Percentiles rank a stretch among this genome's conserved stretches.
Evolutionary conservation across 1,140 invertebrate species (phyloP).

Genomic region (Lasioglossum albipes): DNA sequence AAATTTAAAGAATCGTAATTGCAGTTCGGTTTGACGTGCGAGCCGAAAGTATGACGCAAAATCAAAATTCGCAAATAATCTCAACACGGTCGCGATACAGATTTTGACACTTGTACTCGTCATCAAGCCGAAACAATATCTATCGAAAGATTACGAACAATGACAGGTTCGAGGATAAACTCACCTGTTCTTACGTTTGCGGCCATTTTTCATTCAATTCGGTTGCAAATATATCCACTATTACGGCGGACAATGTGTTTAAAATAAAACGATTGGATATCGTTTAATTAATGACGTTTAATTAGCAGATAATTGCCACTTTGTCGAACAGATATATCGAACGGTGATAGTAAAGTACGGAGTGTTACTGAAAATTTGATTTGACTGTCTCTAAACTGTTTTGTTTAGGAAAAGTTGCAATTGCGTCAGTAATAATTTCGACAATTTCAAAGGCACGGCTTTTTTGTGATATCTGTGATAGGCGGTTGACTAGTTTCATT

Average conservation of each 20-base stretch:
- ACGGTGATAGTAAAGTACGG: background rate
- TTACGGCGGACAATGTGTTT: slow-evolving; percentile 7
- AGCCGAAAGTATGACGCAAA: slow-evolving; percentile 13
- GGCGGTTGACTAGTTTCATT: background rate
- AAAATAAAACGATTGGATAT: slow-evolving; percentile 12
- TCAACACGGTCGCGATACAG: background rate
- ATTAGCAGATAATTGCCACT: background rate
- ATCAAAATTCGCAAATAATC: slow-evolving; percentile 3
- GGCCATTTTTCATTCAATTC: slow-evolving; percentile 70
- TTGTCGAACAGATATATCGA: background rate
- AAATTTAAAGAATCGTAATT: slow-evolving; percentile 1
- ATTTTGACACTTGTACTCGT: background rate
- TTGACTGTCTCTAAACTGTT: background rate
- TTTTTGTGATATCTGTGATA: background rate
- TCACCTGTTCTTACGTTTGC: slow-evolving; percentile 73
- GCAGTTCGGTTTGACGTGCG: slow-evolving; percentile 6
- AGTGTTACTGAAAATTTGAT: background rate
- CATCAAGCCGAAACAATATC: background rate
- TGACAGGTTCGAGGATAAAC: slow-evolving; percentile 47
- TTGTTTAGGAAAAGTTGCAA: slow-evolving; percentile 1
- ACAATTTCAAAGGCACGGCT: background rate
- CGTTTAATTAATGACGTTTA: background rate
- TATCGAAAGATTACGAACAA: background rate
- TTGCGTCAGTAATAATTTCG: background rate
- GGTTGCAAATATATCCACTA: slow-evolving; percentile 9